Conservation (phyloP, 2,888 invertebrate species). For the Nowickia ferox region DNA sequence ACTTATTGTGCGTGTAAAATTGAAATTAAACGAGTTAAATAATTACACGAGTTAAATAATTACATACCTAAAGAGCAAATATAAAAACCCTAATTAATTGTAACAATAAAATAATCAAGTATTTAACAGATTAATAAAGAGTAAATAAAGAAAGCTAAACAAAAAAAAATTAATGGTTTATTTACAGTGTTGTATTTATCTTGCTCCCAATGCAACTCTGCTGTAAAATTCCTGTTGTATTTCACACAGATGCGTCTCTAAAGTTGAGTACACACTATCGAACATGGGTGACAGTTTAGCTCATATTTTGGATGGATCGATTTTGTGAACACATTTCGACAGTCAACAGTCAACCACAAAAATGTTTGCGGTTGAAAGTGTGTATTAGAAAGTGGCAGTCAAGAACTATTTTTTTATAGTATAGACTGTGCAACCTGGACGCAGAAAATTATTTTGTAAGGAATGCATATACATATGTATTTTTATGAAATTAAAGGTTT, state of each 20-base stretch:
- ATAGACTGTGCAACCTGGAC: no score
- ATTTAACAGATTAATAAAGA: constrained; percentile 73
- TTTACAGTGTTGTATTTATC: constrained; percentile 20
- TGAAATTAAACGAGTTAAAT: constrained; percentile 59
- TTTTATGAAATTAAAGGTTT: no score
- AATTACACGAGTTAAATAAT: constrained; percentile 32
- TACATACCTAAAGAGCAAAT: neutral
- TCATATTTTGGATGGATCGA: no score
- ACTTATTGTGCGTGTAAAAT: constrained; percentile 66
- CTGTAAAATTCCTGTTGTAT: neutral
- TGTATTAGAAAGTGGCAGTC: no score
- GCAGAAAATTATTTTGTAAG: no score
- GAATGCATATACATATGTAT: no score
- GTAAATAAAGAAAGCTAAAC: constrained; percentile 72
- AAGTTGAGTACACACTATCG: no score
- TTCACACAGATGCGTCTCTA: neutral
- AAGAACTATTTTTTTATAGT: no score
- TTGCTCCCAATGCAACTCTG: constrained; percentile 9
- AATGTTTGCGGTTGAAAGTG: no score
- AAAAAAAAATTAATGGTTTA: constrained; percentile 68
- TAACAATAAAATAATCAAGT: constrained; percentile 70
- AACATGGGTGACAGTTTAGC: no score
- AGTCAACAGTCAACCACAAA: no score
- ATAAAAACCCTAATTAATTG: constrained; percentile 69
- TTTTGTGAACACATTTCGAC: no score